phyloP scores from a whole-genome alignment of 1,140 invertebrate species.

The Drosophila ercepeae region DNA sequence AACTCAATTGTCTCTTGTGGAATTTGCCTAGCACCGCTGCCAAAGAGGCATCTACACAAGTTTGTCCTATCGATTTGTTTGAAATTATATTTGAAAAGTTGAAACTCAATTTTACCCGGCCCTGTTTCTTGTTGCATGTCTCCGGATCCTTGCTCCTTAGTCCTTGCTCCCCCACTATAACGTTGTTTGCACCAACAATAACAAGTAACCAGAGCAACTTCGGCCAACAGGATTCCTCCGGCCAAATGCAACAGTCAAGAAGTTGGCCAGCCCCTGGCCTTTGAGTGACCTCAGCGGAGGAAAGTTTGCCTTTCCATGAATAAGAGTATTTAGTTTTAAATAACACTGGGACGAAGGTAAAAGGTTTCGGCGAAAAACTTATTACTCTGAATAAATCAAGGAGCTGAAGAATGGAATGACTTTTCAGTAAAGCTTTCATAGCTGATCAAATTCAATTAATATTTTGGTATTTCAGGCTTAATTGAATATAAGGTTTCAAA shows the following conservation, averaged over 20 bases:
- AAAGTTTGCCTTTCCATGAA: conserved; percentile 50
- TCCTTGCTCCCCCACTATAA: conserved; percentile 13
- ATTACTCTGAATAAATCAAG: not conserved
- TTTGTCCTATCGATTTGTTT: conserved; percentile 73
- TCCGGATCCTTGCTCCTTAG: no score
- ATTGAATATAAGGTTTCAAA: not conserved
- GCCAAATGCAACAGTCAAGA: conserved; percentile 68
- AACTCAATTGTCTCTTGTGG: conserved; percentile 64
- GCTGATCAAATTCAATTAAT: not conserved
- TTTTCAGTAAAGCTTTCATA: no score
- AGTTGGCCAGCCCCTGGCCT: conserved; percentile 32
- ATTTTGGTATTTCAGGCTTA: not conserved
- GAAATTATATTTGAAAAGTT: conserved; percentile 77
- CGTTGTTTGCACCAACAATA: conserved; percentile 16
- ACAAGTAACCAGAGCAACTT: conserved; percentile 24
- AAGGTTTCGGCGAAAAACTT: not conserved
- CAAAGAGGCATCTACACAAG: conserved; percentile 48
- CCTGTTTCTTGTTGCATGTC: no score
- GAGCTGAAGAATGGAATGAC: not conserved
- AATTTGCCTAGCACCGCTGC: conserved; percentile 36
- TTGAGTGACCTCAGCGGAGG: conserved; percentile 38
- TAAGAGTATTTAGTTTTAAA: conserved; percentile 67
- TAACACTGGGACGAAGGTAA: conserved; percentile 44
- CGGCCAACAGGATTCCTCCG: conserved; percentile 13
- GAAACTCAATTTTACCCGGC: conserved; percentile 64